phyloP scores from a whole-genome alignment of 2,888 invertebrate species.

The Xylota sylvarum region DNA sequence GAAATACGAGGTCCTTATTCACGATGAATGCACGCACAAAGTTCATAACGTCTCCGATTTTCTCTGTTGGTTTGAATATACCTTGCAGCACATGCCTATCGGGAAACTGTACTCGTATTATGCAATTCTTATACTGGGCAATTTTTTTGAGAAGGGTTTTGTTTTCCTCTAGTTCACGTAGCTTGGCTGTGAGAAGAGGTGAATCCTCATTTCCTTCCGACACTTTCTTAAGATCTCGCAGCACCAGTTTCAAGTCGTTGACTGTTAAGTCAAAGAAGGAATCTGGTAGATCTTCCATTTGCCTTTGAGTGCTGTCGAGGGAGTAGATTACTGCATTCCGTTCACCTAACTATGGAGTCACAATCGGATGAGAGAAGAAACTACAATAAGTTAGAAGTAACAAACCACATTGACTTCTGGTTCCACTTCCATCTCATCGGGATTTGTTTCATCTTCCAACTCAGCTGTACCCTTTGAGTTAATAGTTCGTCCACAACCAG shows the following conservation, averaged over 20 bases:
- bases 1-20: constrained; percentile 88
- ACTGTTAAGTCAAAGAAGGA: constrained; percentile 95
- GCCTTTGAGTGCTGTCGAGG: constrained; percentile 87
- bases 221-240: constrained; percentile 90
- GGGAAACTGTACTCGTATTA: constrained; percentile 95
- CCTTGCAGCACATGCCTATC: constrained; percentile 94
- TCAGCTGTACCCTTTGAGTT: constrained; percentile 67
- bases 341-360: constrained; percentile 88
- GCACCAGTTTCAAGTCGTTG: constrained; percentile 91
- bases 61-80: constrained; percentile 91
- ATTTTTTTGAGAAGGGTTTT: constrained; percentile 87
- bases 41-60: constrained; percentile 88
- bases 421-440: constrained; percentile 75
- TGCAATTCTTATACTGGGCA: constrained; percentile 90
- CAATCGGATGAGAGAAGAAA: neutral
- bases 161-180: constrained; percentile 87
- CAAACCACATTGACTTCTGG: constrained; percentile 82
- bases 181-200: constrained; percentile 89
- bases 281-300: constrained; percentile 91
- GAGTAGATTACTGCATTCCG: constrained; percentile 91
- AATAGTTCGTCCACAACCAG: constrained; percentile 81
- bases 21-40: constrained; percentile 91
- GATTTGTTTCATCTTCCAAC: constrained; percentile 38
- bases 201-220: constrained; percentile 89
- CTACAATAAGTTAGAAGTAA: neutral